phyloP scores from a whole-genome alignment of 2,888 invertebrate species.

The Epiblema foenella region DNA sequence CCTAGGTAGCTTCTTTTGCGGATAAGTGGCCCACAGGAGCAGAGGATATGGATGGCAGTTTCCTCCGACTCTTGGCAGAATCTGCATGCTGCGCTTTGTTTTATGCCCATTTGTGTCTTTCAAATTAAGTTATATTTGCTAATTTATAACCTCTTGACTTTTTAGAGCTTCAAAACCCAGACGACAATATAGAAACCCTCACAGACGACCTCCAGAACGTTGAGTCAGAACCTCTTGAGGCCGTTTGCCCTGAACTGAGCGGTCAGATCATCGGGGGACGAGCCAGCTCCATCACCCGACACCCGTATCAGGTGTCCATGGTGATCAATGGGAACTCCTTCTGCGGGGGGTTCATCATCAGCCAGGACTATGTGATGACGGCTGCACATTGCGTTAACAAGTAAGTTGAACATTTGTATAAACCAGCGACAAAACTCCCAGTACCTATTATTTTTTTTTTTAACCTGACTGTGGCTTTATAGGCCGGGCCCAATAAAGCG shows the following conservation, averaged over 20 bases:
- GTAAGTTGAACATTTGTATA: constrained; percentile 58
- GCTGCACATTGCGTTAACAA: constrained; percentile 80
- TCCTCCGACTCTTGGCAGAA: no score
- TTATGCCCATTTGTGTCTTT: no score
- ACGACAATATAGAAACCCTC: constrained; percentile 48
- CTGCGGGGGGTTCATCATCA: constrained; percentile 80
- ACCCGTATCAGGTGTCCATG: constrained; percentile 79
- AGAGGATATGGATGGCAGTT: no score
- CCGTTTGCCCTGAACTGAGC: constrained; percentile 73
- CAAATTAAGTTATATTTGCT: no score
- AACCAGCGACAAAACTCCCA: no score
- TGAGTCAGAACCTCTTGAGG: constrained; percentile 63
- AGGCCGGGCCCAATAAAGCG: no score
- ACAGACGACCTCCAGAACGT: constrained; percentile 60
- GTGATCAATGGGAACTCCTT: constrained; percentile 78
- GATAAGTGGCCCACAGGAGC: no score
- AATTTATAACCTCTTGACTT: no score
- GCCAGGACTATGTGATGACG: constrained; percentile 71
- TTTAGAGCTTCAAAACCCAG: constrained; percentile 71
- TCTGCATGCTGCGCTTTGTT: no score
- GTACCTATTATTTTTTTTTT: no score
- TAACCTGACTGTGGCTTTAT: no score
- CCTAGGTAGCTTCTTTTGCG: no score
- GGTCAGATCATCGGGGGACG: constrained; percentile 79
- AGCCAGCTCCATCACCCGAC: constrained; percentile 71